phyloP scores from a whole-genome alignment of 2,888 invertebrate genomes.

The Cephus rjabovi region DNA sequence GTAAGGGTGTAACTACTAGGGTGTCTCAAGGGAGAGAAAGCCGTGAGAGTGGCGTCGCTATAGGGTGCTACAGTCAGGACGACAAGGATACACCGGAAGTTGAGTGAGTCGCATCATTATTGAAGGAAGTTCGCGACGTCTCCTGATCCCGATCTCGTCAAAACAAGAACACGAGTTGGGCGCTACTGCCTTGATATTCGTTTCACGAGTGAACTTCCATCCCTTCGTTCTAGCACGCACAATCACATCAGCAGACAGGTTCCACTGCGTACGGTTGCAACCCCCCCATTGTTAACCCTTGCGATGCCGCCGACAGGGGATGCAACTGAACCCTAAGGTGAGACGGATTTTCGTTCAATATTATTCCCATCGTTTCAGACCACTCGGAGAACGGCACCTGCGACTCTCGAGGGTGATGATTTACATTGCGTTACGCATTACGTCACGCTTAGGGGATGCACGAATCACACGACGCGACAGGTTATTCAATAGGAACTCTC shows the following conservation, averaged over 20 bases:
- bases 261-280: conserved; percentile 39
- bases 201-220: conserved; percentile 22
- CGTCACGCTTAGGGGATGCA: neutral
- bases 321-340: conserved; percentile 1
- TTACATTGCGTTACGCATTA: neutral
- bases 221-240: conserved; percentile 35
- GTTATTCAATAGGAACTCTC: no score
- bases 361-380: conserved; percentile 1
- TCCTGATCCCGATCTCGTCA: conserved; percentile 39
- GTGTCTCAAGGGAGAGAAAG: conserved; percentile 37
- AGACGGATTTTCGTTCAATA: neutral
- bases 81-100: conserved; percentile 30
- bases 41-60: neutral
- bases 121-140: conserved; percentile 46
- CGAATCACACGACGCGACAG: neutral
- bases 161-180: neutral
- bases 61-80: neutral
- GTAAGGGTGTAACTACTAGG: conserved; percentile 51
- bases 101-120: conserved; percentile 47
- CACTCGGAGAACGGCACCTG: neutral
- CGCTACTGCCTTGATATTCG: neutral
- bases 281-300: conserved; percentile 35
- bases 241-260: conserved; percentile 32
- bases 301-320: conserved; percentile 9
- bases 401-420: neutral